Evolutionary conservation across 2,113 vertebrate species (phyloP).

Genomic region (Casuarius casuarius): DNA sequence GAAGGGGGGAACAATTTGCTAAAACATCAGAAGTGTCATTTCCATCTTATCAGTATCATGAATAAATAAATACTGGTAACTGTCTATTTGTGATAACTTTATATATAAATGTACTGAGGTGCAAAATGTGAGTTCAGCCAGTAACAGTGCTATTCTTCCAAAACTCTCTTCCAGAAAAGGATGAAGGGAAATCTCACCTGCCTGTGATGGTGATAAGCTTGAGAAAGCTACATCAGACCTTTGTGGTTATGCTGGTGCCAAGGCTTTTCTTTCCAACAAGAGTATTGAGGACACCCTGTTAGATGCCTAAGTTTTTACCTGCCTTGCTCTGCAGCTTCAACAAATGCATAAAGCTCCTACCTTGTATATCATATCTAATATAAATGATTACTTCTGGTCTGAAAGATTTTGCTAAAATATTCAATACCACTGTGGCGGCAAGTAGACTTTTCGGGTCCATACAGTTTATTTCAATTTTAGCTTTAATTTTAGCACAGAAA

Average conservation of each 20-base stretch:
- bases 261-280: not conserved
- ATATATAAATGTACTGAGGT: not conserved
- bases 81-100: not conserved
- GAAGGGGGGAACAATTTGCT: not conserved
- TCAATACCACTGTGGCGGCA: not conserved
- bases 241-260: not conserved
- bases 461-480: not conserved
- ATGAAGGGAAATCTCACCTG: not conserved
- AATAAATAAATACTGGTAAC: not conserved
- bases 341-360: not conserved
- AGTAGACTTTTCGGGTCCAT: not conserved
- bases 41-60: not conserved
- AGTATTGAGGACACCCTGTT: not conserved
- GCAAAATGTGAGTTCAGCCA: not conserved
- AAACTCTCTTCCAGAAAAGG: not conserved
- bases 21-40: not conserved
- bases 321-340: not conserved
- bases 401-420: conserved; percentile 29
- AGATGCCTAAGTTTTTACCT: not conserved
- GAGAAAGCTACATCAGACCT: not conserved
- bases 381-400: not conserved
- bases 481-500: not conserved
- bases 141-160: not conserved
- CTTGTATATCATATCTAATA: not conserved
- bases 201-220: not conserved